Evolutionary conservation across 92 coral and sea anemone genomes (phyloP), one percentile per base, ranked within the genome.

Genomic region (Epizoanthus stellaris): DNA sequence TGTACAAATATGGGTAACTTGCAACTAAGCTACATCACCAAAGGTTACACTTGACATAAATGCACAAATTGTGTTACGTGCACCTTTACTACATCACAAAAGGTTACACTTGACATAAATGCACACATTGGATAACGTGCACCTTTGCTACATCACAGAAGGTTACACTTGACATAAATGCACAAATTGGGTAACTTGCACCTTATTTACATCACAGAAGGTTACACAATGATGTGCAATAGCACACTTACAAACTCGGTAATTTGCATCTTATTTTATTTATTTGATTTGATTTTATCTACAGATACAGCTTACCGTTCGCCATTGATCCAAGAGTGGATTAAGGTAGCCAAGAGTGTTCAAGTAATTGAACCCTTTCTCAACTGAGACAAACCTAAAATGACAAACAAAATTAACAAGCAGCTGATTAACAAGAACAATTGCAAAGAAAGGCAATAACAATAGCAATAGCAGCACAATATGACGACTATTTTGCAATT

Each of bases 341-440:
- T 82, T 83, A 20, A 94, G 91, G 58, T 94, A 97, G 14, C 97
- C 92, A 4, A 95, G 86, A 5, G 86, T 87, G 13, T 89, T 65
- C 40, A 96, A 85, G 75, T 89, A 96, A 34, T 87, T 91, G 66
- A 94, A 93, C 21, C 99, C 99, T 43, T 89, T 92, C 75, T 96
- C 99, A 17, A 96, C 99, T 17, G 99, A 92, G 53, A 96, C 91
- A 87, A 96, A 96, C 81, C 99, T 96, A 73, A 45, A 82, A 82
- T 16, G 53, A 14, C 25, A 67, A 57, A 16, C 36, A 77, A 40
- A 52, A 47, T 64, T 12, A 19, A 15, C 25, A 12, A 11, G 34
- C 42, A 60, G 53, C 34, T 77, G 16, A 16, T 6, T 12, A 23
- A 23, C 19, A 58, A 8, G 36, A 45, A 67, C 14, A 6, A 42